These are phyloP conservation scores for Bradysia coprophila DNA, from an alignment of 1,140 invertebrate species.

Conservation along the genomic window DNA sequence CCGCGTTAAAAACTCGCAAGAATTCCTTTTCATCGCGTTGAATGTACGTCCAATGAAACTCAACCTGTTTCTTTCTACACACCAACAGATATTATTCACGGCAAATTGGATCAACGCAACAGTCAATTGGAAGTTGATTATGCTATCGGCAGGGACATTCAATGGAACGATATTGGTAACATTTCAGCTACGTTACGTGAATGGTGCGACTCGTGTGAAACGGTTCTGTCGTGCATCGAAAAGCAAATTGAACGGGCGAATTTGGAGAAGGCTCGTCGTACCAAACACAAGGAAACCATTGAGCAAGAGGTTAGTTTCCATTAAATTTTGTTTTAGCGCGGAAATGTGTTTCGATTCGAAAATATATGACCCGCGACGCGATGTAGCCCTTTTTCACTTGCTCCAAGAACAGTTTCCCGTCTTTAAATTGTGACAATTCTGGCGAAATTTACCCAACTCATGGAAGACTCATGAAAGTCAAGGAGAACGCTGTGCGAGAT, in stretches of 20 bases:
- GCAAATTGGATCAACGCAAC: constrained; percentile 91
- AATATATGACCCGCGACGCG: neutral
- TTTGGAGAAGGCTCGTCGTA: constrained; percentile 58
- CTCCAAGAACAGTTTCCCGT: neutral
- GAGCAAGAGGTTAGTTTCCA: constrained; percentile 55
- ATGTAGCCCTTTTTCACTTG: neutral
- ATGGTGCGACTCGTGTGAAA: constrained; percentile 84
- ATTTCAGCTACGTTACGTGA: constrained; percentile 66
- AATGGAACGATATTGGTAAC: constrained; percentile 52
- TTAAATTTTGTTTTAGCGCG: constrained; percentile 1
- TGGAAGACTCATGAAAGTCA: neutral
- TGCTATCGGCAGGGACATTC: constrained; percentile 82
- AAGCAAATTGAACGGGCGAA: constrained; percentile 78
- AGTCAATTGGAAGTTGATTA: constrained; percentile 85
- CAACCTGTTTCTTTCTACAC: neutral
- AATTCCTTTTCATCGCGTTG: too few species aligned
- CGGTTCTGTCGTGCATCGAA: constrained; percentile 73
- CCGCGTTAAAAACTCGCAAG: too few species aligned
- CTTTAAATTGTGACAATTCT: neutral
- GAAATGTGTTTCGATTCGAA: too few species aligned
- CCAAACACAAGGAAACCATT: constrained; percentile 62
- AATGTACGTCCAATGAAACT: too few species aligned
- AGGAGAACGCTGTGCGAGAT: neutral
- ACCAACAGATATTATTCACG: constrained; percentile 69
- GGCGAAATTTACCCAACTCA: neutral